Conservation (phyloP, 2,888 invertebrate genomes). For the Oscheius sp. region DNA sequence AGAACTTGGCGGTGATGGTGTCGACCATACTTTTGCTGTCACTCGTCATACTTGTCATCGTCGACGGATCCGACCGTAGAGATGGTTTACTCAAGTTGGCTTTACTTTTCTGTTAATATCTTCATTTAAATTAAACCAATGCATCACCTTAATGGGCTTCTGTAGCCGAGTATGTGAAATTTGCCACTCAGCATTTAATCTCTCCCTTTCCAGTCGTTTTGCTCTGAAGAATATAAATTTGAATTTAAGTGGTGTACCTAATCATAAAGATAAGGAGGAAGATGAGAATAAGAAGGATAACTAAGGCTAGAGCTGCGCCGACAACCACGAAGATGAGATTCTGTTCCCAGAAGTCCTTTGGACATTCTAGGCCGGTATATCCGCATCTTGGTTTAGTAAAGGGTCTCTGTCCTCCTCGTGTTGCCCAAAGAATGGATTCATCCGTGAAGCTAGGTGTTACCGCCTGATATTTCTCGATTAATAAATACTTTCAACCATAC, state of each 20-base stretch:
- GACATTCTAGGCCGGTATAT: conserved; percentile 40
- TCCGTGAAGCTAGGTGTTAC: neutral
- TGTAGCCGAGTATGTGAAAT: conserved; percentile 28
- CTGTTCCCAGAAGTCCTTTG: conserved; percentile 43
- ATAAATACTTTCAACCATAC: neutral
- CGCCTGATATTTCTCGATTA: neutral
- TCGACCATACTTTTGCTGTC: conserved; percentile 32
- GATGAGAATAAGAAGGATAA: conserved; percentile 22
- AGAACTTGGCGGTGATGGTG: conserved; percentile 26
- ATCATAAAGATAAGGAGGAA: conserved; percentile 24
- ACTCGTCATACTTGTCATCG: conserved; percentile 43
- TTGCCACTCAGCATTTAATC: conserved; percentile 54
- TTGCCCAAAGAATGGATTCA: conserved; percentile 21
- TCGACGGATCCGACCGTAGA: conserved; percentile 47
- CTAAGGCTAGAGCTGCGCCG: conserved; percentile 29
- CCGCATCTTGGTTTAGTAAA: conserved; percentile 45
- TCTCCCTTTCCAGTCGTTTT: conserved; percentile 40
- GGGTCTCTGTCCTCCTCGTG: conserved; percentile 35
- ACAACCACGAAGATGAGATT: conserved; percentile 42
- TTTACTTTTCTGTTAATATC: conserved; percentile 32
- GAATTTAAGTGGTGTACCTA: neutral
- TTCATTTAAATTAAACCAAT: conserved; percentile 31
- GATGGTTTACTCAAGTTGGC: conserved; percentile 42
- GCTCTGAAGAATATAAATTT: conserved; percentile 32
- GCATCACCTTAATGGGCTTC: conserved; percentile 2